phyloP scores from a whole-genome alignment of 2,888 invertebrate species.

The Aradus depressus region DNA sequence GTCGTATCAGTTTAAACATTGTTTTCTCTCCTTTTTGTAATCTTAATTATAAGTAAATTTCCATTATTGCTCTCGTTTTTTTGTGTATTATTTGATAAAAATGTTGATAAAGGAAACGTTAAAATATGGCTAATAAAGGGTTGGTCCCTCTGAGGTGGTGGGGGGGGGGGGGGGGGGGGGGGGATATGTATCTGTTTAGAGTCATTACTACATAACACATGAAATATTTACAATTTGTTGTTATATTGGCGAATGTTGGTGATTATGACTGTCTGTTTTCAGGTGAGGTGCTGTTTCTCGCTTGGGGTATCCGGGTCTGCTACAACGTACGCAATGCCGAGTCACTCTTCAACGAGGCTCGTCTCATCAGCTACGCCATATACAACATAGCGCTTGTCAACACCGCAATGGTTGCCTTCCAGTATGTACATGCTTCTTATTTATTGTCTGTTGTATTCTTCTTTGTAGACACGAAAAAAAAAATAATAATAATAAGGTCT shows the following conservation, averaged over 20 bases:
- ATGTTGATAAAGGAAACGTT: no score
- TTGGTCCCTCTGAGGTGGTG: no score
- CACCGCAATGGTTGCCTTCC: conserved; percentile 82
- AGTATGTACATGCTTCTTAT: conserved; percentile 54
- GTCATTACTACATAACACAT: not conserved
- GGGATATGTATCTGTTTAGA: not conserved
- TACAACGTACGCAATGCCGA: conserved; percentile 83
- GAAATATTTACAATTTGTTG: not conserved
- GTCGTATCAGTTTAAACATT: no score
- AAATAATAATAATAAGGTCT: no score
- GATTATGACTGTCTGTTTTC: conserved; percentile 29
- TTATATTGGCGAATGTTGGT: not conserved
- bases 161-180: no score
- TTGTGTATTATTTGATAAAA: no score
- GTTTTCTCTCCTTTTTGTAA: no score
- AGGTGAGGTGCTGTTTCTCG: conserved; percentile 66
- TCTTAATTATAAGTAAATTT: no score
- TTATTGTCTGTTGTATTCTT: not conserved
- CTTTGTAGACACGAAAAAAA: no score
- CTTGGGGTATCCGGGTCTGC: conserved; percentile 77
- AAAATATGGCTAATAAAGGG: no score
- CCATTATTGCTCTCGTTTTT: no score
- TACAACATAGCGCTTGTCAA: conserved; percentile 91
- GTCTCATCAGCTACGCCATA: conserved; percentile 84
- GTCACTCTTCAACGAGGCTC: conserved; percentile 84